These are phyloP conservation scores for Scelioninae gen. 1 DNA, from an alignment of 2,888 invertebrate species.

Conservation along the genomic window DNA sequence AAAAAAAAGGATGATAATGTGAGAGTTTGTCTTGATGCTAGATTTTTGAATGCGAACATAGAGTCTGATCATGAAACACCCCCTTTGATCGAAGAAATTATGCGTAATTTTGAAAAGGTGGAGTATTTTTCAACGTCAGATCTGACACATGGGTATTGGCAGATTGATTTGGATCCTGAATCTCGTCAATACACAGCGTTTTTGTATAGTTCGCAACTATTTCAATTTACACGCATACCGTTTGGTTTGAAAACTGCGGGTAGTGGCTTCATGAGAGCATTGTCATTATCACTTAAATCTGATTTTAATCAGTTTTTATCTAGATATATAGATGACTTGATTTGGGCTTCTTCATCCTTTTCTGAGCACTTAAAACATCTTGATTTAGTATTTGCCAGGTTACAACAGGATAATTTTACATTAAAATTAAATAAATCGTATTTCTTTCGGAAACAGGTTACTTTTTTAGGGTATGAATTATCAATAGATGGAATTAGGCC, in stretches of 20 bases:
- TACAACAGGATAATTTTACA: conserved; percentile 68
- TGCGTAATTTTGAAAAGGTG: conserved; percentile 49
- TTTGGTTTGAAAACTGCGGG: conserved; percentile 76
- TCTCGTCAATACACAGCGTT: conserved; percentile 71
- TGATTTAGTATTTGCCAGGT: conserved; percentile 18
- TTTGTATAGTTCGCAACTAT: conserved; percentile 65
- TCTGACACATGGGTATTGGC: conserved; percentile 73
- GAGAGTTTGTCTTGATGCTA: conserved; percentile 77
- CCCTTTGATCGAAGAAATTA: conserved; percentile 65
- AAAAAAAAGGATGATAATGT: conserved; percentile 76
- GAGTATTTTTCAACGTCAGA: conserved; percentile 69
- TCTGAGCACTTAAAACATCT: conserved; percentile 22
- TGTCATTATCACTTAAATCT: conserved; percentile 72
- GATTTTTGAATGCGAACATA: conserved; percentile 75
- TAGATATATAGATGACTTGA: conserved; percentile 51
- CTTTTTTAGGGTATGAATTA: conserved; percentile 56
- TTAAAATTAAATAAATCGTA: conserved; percentile 72
- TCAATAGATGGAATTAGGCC: conserved; percentile 47
- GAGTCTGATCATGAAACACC: conserved; percentile 74
- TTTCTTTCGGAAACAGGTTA: conserved; percentile 58
- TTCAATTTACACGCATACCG: conserved; percentile 75
- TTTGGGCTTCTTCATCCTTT: conserved; percentile 30
- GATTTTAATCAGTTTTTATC: conserved; percentile 56
- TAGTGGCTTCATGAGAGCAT: conserved; percentile 69
- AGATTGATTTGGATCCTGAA: conserved; percentile 62